Evolutionary conservation across 2,797 vertebrate species (phyloP), one percentile per base, ranked within the genome.

Genomic region (Decapterus maruadsi): DNA sequence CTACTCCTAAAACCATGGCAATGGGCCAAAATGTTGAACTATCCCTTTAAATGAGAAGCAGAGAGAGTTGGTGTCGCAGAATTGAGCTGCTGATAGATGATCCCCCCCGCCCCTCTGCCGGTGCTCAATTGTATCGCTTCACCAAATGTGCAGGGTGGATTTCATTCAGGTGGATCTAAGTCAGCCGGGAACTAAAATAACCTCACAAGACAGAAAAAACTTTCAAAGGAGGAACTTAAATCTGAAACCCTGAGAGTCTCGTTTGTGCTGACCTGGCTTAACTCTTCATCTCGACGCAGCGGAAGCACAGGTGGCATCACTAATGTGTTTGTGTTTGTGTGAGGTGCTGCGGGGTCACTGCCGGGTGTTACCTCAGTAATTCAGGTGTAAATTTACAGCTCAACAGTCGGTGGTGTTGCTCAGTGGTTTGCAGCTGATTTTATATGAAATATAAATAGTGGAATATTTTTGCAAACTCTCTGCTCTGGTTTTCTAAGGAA

Each of bases 41-140:
- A 26, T 26, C 26, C 26, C 26, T 26, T 26, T 26, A 26, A 26
- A 26, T 62, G 43, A 51, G 42, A 45, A 11, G 54, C 59, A 43
- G 42, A 29, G 7, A 46, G 26, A 51, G n/a, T 55, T 29, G 17
- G 48, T 2, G 31, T 31, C 51, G 62, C 72, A 54, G 54, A 57
- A 57, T 75, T 40, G 53, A 34, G 42, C 36, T 53, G 46, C 20
- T 31, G 1, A 4, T 26, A 34, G n/a, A 64, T 31, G n/a, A 64
- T 22, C 61, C 42, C 26, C 26, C 26, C 26, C 26, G 1, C 26
- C 26, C 26, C 26, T 3, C 26, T 3, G 26, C 61, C n/a, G 14
- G 53, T 55, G 62, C 26, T 73, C 29, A 56, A 68, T 74, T 72
- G 38, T 38, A 53, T 43, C 54, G 22, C 65, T 56, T 68, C 40